These are phyloP conservation scores for Thripadectes ignobilis DNA, from an alignment of 2,797 vertebrate genomes.

Conservation along the genomic window DNA sequence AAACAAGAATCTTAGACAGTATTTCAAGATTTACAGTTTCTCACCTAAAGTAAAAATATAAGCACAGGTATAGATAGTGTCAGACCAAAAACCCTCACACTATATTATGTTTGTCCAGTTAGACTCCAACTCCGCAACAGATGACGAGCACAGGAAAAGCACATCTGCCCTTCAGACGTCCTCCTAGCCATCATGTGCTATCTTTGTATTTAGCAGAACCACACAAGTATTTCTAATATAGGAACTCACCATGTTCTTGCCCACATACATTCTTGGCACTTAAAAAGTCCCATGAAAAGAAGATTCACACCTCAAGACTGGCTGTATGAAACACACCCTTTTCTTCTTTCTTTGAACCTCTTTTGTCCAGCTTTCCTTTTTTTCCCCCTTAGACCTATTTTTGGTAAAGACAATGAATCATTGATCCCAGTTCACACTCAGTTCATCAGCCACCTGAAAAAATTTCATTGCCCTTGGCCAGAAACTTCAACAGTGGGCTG, in stretches of 20 bases:
- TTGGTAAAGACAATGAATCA: background rate
- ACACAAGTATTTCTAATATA: background rate
- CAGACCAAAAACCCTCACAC: background rate
- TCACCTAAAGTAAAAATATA: background rate
- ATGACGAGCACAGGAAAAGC: background rate
- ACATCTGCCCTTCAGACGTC: background rate
- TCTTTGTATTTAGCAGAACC: background rate
- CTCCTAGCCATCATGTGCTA: accelerated
- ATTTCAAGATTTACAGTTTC: background rate
- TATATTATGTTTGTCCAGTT: background rate
- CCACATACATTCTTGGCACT: background rate
- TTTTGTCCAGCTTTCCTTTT: background rate
- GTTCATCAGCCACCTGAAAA: background rate
- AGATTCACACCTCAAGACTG: background rate
- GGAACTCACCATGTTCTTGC: background rate
- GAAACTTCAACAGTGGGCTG: background rate
- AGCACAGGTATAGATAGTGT: background rate
- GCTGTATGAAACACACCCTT: background rate
- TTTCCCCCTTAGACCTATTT: background rate
- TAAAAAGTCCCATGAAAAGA: background rate
- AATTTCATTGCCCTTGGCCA: background rate
- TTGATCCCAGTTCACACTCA: background rate
- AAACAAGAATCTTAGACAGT: background rate
- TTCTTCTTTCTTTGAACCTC: background rate
- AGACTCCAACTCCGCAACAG: background rate